Evolutionary conservation across 1,140 invertebrate genomes (phyloP).

Genomic region (Drosophila tropicalis): DNA sequence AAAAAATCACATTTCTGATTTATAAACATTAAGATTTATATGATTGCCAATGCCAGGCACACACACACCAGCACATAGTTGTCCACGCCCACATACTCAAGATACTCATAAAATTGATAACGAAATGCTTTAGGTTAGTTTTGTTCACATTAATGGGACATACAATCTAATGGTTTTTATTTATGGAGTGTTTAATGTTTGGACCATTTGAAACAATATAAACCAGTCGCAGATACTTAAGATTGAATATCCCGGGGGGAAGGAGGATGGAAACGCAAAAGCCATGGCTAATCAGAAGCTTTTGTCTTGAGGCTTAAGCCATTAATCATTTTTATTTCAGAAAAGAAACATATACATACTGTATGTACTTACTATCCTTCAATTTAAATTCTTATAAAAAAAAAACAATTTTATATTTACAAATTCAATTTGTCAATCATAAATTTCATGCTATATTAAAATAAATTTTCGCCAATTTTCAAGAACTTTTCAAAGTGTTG

Average conservation of each 20-base stretch:
- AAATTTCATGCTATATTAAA: conserved; percentile 79
- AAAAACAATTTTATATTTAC: conserved; percentile 40
- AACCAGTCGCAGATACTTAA: conserved; percentile 40
- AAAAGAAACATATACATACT: not conserved
- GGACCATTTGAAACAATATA: conserved; percentile 63
- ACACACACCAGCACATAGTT: conserved; percentile 26
- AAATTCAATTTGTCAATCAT: conserved; percentile 81
- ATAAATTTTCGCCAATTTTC: conserved; percentile 75
- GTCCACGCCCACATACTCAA: conserved; percentile 68
- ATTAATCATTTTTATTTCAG: conserved; percentile 58
- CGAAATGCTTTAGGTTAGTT: conserved; percentile 40
- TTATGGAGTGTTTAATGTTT: conserved; percentile 78
- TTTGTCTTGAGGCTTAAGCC: conserved; percentile 27
- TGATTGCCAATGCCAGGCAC: conserved; percentile 58
- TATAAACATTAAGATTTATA: conserved; percentile 79
- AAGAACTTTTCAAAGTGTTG: conserved; percentile 6
- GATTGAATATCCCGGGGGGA: conserved; percentile 27
- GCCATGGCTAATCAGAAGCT: conserved; percentile 56
- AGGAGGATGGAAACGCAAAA: conserved; percentile 33
- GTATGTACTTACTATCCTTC: not conserved
- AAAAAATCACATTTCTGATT: conserved; percentile 54
- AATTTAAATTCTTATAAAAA: conserved; percentile 15
- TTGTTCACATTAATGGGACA: conserved; percentile 56
- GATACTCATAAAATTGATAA: conserved; percentile 73
- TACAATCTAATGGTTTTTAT: conserved; percentile 68